Percentiles rank a stretch among this genome's conserved stretches.
Conservation (phyloP, 2,797 vertebrate genomes). For the Sebastes alutus region DNA sequence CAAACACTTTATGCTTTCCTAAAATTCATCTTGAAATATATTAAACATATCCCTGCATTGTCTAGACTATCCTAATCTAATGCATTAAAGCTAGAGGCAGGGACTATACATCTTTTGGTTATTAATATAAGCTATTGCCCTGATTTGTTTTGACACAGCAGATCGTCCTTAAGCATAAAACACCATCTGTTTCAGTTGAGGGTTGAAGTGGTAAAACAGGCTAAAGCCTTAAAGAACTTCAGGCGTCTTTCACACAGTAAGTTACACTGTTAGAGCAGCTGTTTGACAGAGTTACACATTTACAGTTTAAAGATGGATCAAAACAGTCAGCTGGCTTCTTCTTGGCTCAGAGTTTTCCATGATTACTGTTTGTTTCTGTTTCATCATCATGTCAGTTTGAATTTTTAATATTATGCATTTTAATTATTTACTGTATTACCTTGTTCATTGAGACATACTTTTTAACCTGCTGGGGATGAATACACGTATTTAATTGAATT, state of each 20-base stretch:
- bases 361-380: background rate
- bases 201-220: background rate
- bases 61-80: conserved; percentile 15
- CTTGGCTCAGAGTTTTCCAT: background rate
- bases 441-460: background rate
- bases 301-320: background rate
- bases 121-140: conserved; percentile 47
- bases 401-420: background rate
- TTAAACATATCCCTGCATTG: background rate
- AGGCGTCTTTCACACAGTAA: background rate
- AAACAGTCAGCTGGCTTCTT: background rate
- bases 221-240: background rate
- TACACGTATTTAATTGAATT: background rate
- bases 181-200: conserved; percentile 39
- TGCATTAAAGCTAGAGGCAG: conserved; percentile 52
- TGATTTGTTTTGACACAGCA: conserved; percentile 53
- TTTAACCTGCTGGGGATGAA: background rate
- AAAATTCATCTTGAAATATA: conserved; percentile 14
- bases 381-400: background rate
- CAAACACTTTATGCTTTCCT: background rate
- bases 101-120: conserved; percentile 29
- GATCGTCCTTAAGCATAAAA: conserved; percentile 38
- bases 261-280: background rate
- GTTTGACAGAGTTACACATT: background rate
- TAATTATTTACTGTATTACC: background rate